Base-by-base conservation (phyloP, 2,113 vertebrate genomes). In the Pachyramphus minor region DNA sequence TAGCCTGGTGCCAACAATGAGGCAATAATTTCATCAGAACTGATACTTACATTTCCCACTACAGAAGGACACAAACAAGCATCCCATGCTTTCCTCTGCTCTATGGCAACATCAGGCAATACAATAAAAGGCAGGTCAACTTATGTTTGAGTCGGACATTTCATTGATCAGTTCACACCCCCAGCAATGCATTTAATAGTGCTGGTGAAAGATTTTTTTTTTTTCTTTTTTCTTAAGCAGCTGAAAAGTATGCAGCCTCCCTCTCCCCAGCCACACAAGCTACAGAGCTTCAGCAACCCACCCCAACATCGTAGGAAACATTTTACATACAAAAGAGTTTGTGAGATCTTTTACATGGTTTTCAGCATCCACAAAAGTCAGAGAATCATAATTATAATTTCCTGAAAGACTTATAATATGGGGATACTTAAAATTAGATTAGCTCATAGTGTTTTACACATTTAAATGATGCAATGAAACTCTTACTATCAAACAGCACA, bases 41-140 rank as follows among this genome's bases (percentile, higher is more conserved):
- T 5, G 12, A 76, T 5, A 15, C 11, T 16, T 49, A 49, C 14
- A 50, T 63, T 67, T 82, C 33, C 47, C 69, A 19, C 67, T 33
- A 23, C 9, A 60, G n/a, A 18, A 52, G 11, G 28, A 14, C 1
- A 5, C 5, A 2, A 86, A 5, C 4, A 31, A 55, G 33, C 0
- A 0, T 33, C 20, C 28, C 42, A 53, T 7, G 3, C 23, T 49
- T 45, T 62, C 41, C 37, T 56, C 67, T 39, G 28, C 33, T 28
- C 23, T 86, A 2, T 2, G 12, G 42, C 21, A 35, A n/a, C 15
- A 64, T 35, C 15, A 73, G 49, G 37, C 58, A 83, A 42, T 12
- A 69, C 22, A 47, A 44, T 12, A 37, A 78, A 41, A 58, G 31
- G 50, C 35, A 55, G 12, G 13, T 25, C 47, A 87, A 13, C 17